These are phyloP conservation scores for Neopelma chrysocephalum DNA, from an alignment of 2,797 vertebrate species.

Conservation along the genomic window DNA sequence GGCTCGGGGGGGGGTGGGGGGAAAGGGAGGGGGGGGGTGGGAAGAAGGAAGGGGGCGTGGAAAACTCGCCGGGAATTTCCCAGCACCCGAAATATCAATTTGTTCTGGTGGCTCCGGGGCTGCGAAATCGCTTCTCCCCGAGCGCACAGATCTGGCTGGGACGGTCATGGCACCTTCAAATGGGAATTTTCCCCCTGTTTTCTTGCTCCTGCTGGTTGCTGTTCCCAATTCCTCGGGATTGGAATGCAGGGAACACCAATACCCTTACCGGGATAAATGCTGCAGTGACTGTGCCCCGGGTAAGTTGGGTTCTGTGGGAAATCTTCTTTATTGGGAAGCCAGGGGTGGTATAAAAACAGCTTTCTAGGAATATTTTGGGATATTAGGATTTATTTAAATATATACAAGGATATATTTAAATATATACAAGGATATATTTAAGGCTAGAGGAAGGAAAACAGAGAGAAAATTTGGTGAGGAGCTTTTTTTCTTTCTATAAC, in stretches of 20 bases:
- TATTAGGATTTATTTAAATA: too few relatives aligned
- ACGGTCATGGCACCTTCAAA: not conserved
- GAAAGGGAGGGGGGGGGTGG: not conserved
- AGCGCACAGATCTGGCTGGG: not conserved
- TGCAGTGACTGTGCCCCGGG: conserved; percentile 49
- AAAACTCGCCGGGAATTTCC: conserved; percentile 9
- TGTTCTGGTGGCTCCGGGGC: not conserved
- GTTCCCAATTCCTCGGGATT: not conserved
- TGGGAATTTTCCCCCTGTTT: fast-evolving
- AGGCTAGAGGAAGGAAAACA: not conserved
- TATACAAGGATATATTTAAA: too few relatives aligned
- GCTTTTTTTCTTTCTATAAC: not conserved
- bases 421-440: too few relatives aligned
- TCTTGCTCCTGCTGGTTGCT: not conserved
- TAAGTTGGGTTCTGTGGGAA: not conserved
- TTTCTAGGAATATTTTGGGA: too few relatives aligned
- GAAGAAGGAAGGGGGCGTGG: not conserved
- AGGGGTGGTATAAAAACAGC: too few relatives aligned
- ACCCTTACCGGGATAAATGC: not conserved
- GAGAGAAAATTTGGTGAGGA: not conserved
- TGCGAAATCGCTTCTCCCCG: not conserved
- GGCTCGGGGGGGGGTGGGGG: not conserved
- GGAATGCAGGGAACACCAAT: not conserved
- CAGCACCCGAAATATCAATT: not conserved
- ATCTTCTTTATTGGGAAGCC: too few relatives aligned